Conservation (phyloP, 2,113 vertebrate genomes). For the Sander vitreus region DNA sequence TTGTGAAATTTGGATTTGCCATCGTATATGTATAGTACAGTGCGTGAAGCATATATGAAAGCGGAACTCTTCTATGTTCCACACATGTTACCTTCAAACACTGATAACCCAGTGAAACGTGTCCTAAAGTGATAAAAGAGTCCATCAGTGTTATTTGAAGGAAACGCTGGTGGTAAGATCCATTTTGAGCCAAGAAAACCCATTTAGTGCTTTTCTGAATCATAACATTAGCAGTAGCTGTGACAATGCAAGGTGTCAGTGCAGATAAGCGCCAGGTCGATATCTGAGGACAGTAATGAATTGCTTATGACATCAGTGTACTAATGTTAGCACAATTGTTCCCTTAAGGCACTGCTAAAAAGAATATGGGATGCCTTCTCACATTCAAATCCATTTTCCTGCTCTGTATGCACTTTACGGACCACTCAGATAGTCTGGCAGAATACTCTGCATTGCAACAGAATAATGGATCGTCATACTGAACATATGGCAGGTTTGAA, state of each 20-base stretch:
- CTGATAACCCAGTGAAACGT: background rate
- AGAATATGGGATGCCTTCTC: conserved; percentile 52
- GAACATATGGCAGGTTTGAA: conserved; percentile 47
- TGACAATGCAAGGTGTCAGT: conserved; percentile 47
- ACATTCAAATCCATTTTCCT: conserved; percentile 40
- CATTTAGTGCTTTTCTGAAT: conserved; percentile 4
- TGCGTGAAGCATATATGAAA: background rate
- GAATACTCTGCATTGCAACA: conserved; percentile 4
- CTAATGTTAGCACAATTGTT: conserved; percentile 59
- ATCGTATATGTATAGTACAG: background rate
- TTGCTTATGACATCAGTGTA: conserved; percentile 69
- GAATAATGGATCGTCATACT: conserved; percentile 27
- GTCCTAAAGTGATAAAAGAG: background rate
- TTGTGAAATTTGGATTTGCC: background rate
- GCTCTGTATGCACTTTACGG: conserved; percentile 46
- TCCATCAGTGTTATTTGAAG: background rate
- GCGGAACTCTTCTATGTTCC: background rate
- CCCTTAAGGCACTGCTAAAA: conserved; percentile 40
- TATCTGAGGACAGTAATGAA: conserved; percentile 65
- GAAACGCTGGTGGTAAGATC: background rate
- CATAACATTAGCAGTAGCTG: background rate
- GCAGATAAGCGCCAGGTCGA: conserved; percentile 60
- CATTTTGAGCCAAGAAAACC: background rate
- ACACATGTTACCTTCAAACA: background rate
- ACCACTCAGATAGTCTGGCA: background rate